Evolutionary conservation across 2,888 invertebrate genomes (phyloP).

Genomic region (Agrotis ipsilon): DNA sequence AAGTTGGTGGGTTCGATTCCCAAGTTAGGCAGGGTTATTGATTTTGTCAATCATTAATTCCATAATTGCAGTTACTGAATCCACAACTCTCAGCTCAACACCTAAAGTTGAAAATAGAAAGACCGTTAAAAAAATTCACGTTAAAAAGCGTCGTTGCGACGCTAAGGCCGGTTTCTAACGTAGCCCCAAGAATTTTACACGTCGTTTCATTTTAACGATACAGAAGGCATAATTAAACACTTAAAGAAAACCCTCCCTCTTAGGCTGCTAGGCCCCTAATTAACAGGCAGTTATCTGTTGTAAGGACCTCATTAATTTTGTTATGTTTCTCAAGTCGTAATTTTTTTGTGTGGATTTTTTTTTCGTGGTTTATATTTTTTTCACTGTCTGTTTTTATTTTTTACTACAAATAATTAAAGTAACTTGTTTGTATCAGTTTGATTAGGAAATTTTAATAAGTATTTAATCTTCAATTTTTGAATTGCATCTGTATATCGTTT

Average conservation of each 20-base stretch:
- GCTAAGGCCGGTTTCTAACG: neutral
- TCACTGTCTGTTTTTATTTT: too few species aligned
- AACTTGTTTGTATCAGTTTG: neutral
- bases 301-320: slow-evolving; percentile 56
- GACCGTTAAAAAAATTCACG: neutral
- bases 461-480: too few species aligned
- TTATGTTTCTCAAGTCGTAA: slow-evolving; percentile 36
- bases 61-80: too few species aligned
- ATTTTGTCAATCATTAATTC: too few species aligned
- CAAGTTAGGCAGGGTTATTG: too few species aligned
- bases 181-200: slow-evolving; percentile 33
- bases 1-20: too few species aligned
- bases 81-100: neutral
- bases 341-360: slow-evolving; percentile 19
- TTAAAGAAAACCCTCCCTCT: slow-evolving; percentile 51
- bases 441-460: too few species aligned
- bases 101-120: neutral
- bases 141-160: neutral
- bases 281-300: slow-evolving; percentile 54
- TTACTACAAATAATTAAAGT: neutral
- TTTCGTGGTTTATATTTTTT: neutral
- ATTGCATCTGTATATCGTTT: too few species aligned
- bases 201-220: slow-evolving; percentile 47
- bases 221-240: slow-evolving; percentile 56
- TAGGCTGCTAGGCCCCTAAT: slow-evolving; percentile 45